Conservation (phyloP, 2,888 invertebrate species). For the Drosophila picticornis region DNA sequence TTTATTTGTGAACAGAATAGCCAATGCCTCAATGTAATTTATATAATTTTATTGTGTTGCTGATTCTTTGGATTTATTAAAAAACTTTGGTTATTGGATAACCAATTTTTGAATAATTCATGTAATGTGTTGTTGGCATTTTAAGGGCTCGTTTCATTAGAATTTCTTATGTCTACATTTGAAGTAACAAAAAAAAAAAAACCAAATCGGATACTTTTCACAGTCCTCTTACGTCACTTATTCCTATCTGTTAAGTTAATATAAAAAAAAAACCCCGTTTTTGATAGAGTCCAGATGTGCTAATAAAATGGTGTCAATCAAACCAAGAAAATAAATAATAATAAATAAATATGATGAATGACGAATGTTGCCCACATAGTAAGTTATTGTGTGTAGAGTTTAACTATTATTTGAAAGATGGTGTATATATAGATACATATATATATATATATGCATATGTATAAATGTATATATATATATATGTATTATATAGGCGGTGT, state of each 20-base stretch:
- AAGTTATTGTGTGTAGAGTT: conserved; percentile 17
- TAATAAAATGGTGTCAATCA: background rate
- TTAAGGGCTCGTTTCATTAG: background rate
- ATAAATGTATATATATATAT: conserved; percentile 7
- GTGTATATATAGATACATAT: conserved; percentile 5
- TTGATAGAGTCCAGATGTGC: background rate
- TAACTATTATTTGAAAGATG: conserved; percentile 10
- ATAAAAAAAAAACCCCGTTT: background rate
- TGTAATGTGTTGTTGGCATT: background rate
- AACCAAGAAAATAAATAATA: background rate
- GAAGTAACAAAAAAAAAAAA: background rate
- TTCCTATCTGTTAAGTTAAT: background rate
- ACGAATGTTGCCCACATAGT: background rate
- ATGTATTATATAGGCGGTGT: conserved; percentile 40
- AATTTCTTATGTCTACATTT: background rate
- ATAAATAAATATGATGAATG: background rate
- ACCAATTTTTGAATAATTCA: too few species aligned
- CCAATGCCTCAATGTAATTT: background rate
- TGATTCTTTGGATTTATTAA: background rate
- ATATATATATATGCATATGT: conserved; percentile 7
- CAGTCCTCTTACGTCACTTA: background rate
- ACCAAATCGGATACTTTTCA: background rate
- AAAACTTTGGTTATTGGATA: too few species aligned
- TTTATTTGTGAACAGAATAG: background rate
- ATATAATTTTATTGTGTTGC: background rate